Conservation (phyloP, 2,888 invertebrate species). For the Candidula unifasciata region DNA sequence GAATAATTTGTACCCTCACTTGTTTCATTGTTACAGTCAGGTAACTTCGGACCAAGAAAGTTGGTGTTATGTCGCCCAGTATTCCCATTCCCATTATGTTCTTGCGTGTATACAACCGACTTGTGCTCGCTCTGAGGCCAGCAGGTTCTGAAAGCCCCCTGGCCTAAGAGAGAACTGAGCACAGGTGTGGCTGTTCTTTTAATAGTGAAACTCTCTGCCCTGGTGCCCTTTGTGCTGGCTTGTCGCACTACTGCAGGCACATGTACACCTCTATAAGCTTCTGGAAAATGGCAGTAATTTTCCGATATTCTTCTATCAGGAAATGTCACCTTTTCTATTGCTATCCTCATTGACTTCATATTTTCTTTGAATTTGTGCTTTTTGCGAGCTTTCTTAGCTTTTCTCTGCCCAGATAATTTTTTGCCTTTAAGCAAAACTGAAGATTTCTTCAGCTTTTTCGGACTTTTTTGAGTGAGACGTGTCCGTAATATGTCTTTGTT, state of each 20-base stretch:
- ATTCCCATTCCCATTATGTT: background rate
- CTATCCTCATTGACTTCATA: too few species aligned
- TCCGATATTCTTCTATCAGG: background rate
- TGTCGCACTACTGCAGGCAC: background rate
- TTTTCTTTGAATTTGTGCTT: background rate
- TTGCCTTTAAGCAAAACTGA: background rate
- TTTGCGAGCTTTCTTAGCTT: background rate
- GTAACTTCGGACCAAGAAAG: background rate
- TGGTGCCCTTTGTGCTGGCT: background rate
- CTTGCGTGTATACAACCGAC: background rate
- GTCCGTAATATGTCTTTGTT: background rate
- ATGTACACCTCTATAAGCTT: background rate
- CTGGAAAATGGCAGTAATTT: background rate
- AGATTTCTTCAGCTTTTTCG: background rate
- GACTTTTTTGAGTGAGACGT: background rate
- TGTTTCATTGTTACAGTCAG: conserved; percentile 6
- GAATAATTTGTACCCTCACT: background rate
- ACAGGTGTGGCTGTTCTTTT: conserved; percentile 33
- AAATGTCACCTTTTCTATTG: background rate
- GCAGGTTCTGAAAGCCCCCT: conserved; percentile 35
- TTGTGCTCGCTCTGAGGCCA: background rate
- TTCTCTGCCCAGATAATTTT: background rate
- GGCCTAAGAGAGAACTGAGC: conserved; percentile 24
- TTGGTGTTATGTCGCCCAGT: conserved; percentile 39
- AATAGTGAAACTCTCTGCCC: conserved; percentile 11